Conservation (phyloP, 1,140 invertebrate genomes). For the Zeugodacus cucurbitae region DNA sequence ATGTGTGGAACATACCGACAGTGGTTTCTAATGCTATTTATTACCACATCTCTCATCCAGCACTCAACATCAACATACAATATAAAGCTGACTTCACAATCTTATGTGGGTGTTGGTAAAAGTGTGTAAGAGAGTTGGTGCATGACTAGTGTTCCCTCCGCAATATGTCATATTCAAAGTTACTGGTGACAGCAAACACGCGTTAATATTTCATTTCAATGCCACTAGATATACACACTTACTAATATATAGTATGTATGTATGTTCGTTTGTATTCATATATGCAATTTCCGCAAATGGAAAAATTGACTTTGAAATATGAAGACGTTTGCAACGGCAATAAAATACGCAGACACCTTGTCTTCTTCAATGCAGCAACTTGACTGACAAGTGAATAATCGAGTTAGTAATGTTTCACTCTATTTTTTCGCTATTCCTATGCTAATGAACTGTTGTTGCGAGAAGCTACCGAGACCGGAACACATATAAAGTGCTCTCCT, state of each 20-base stretch:
- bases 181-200: neutral
- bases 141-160: neutral
- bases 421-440: neutral
- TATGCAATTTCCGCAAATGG: neutral
- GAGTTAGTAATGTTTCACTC: neutral
- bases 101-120: neutral
- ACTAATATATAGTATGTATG: neutral
- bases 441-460: neutral
- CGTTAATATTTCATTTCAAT: neutral
- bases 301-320: constrained; percentile 33
- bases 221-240: neutral
- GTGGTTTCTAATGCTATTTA: neutral
- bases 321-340: neutral
- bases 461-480: neutral
- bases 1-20: neutral
- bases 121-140: neutral
- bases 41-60: neutral
- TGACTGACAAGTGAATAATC: neutral
- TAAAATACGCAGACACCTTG: neutral
- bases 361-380: neutral
- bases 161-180: neutral
- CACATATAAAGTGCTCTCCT: neutral
- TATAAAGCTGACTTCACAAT: neutral
- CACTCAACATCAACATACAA: neutral
- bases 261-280: neutral